phyloP scores from a whole-genome alignment of 2,797 vertebrate species.

The Coregonus ussuriensis region DNA sequence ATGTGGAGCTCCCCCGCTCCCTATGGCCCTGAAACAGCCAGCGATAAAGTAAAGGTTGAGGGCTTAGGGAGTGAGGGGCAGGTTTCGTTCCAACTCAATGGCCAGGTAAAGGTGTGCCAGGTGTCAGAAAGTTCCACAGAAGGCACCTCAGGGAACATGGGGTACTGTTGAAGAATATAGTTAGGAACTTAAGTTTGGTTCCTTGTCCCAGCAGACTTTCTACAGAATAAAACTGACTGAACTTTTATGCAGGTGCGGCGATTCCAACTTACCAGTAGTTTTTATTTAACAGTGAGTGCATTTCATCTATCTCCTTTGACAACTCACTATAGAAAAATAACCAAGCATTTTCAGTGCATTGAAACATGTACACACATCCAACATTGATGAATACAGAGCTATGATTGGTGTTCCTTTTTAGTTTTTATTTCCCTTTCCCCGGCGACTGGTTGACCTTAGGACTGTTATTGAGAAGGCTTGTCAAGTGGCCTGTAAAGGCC shows the following conservation, averaged over 20 bases:
- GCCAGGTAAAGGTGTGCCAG: slow-evolving; percentile 45
- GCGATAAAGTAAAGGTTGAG: slow-evolving; percentile 4
- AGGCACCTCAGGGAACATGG: not conserved
- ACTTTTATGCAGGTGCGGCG: not conserved
- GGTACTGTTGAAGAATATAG: not conserved
- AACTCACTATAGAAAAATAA: no score
- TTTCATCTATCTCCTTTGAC: no score
- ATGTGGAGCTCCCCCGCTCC: slow-evolving; percentile 55
- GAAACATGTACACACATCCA: no score
- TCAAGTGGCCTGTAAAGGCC: not conserved
- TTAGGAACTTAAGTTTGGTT: not conserved
- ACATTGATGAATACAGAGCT: not conserved
- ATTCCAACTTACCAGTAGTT: no score
- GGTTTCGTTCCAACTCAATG: slow-evolving; percentile 64
- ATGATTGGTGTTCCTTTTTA: not conserved
- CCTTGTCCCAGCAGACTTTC: not conserved
- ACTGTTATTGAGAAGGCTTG: not conserved
- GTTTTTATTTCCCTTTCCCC: not conserved
- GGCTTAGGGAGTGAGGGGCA: slow-evolving; percentile 11
- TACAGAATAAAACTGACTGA: not conserved
- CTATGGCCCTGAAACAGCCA: slow-evolving; percentile 34
- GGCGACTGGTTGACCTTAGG: not conserved
- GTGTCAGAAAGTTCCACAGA: slow-evolving; percentile 31
- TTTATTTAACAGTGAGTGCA: no score
- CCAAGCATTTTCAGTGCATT: no score